These are phyloP conservation scores for Oncorhynchus kisutch DNA, from an alignment of 2,113 vertebrate species.

Conservation along the genomic window DNA sequence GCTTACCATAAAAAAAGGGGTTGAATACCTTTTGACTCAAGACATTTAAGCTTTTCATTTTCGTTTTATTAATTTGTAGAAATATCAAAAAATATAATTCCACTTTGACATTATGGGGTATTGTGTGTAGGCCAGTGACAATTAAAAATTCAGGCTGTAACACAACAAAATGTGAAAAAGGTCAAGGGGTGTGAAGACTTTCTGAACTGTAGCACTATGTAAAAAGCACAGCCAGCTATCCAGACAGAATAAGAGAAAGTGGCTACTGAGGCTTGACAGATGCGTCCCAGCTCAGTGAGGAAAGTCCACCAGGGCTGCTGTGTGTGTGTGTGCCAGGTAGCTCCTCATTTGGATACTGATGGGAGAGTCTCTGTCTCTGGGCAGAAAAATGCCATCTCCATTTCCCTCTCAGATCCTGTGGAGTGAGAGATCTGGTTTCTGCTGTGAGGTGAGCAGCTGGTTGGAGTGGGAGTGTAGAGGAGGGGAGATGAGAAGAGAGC, in stretches of 20 bases:
- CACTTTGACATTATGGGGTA: too few species aligned
- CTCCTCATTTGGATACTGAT: slow-evolving; percentile 12
- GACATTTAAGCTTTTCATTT: too few species aligned
- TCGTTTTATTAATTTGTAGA: too few species aligned
- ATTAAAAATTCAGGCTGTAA: too few species aligned
- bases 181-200: too few species aligned
- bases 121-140: too few species aligned
- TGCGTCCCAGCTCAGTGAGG: background rate
- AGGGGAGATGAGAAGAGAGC: too few species aligned
- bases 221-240: background rate
- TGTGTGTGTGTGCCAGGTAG: background rate
- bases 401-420: background rate
- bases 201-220: background rate
- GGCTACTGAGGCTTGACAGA: background rate
- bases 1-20: too few species aligned
- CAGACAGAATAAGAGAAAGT: background rate
- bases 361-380: slow-evolving; percentile 29
- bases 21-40: too few species aligned
- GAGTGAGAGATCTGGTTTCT: background rate
- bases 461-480: background rate
- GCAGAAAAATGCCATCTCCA: slow-evolving; percentile 7
- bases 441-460: slow-evolving; percentile 28
- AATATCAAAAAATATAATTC: too few species aligned
- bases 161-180: too few species aligned
- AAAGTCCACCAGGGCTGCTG: background rate